Evolutionary conservation across 1,140 invertebrate genomes (phyloP).

Genomic region (Lanistes nyassanus): DNA sequence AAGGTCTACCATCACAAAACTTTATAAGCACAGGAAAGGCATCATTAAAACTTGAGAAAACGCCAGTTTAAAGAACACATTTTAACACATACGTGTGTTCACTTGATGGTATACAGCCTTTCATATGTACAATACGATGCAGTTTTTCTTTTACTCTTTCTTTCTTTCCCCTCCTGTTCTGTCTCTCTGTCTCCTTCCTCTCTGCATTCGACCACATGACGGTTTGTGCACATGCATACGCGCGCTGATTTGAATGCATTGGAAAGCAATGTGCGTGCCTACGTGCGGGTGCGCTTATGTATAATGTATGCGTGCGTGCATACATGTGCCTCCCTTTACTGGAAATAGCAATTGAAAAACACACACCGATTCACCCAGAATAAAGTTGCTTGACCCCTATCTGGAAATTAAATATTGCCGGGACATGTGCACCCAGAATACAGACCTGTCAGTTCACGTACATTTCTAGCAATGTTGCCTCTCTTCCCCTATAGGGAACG

Average conservation of each 20-base stretch:
- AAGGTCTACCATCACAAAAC: too few relatives aligned
- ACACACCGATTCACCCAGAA: not conserved
- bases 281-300: not conserved
- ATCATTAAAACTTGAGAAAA: too few relatives aligned
- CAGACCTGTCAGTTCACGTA: not conserved
- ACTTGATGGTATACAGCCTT: too few relatives aligned
- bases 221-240: not conserved
- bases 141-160: not conserved
- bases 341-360: not conserved
- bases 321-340: not conserved
- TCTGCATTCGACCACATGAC: not conserved
- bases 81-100: too few relatives aligned
- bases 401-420: too few relatives aligned
- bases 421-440: not conserved
- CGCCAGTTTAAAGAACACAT: too few relatives aligned
- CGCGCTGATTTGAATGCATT: not conserved
- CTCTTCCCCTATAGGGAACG: too few relatives aligned
- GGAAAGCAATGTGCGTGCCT: not conserved
- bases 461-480: not conserved
- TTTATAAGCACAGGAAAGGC: too few relatives aligned
- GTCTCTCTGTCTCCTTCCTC: not conserved
- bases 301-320: constrained; percentile 5
- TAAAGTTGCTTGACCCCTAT: not conserved
- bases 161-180: not conserved
- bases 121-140: too few relatives aligned